These are phyloP conservation scores for Capromys pilorides DNA, from an alignment of 2,797 vertebrate species.

Conservation along the genomic window DNA sequence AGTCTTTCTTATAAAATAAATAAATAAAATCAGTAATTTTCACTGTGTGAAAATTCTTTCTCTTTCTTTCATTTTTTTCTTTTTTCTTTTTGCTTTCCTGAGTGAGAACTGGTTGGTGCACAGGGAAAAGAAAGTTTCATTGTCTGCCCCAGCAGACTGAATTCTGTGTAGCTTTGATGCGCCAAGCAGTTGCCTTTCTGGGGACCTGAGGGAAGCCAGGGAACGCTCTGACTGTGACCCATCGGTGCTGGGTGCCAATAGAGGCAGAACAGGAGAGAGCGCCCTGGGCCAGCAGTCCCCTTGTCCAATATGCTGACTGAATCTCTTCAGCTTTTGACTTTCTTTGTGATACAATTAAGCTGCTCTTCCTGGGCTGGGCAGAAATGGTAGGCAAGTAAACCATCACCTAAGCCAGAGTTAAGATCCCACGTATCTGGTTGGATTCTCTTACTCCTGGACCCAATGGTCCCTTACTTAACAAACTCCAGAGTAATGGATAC, in stretches of 20 bases:
- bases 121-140: not conserved
- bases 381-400: accelerated
- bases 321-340: not conserved
- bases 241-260: no score
- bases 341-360: not conserved
- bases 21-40: not conserved
- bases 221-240: not conserved
- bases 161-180: not conserved
- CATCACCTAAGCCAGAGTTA: not conserved
- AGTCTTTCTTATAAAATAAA: not conserved
- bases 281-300: no score
- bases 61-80: no score
- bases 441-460: not conserved
- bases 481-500: not conserved
- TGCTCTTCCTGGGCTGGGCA: not conserved
- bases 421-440: not conserved
- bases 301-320: not conserved
- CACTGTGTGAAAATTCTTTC: not conserved
- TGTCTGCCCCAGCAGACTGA: not conserved
- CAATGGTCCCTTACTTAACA: not conserved
- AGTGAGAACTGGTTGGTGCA: not conserved
- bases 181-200: not conserved
- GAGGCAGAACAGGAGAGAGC: not conserved
- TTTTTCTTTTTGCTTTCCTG: not conserved
- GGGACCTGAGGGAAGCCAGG: not conserved